phyloP scores from a whole-genome alignment of 2,113 vertebrate genomes.

The Gallinago jamesoni region DNA sequence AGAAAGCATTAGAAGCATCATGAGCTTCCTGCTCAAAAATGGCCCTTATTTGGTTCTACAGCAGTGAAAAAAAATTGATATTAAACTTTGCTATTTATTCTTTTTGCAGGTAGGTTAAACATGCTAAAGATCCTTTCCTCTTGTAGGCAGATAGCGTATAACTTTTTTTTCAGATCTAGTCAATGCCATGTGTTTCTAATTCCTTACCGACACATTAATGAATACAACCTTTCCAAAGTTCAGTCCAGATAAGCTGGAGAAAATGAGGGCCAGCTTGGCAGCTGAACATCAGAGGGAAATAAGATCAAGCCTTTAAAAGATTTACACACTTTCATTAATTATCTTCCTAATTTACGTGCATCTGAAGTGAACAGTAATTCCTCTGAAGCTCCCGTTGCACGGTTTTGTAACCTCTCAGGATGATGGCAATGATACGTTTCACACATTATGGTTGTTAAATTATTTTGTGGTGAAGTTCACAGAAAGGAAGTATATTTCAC shows the following conservation, averaged over 20 bases:
- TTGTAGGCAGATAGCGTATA: rapidly evolving
- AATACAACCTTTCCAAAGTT: neutral
- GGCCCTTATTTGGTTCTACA: neutral
- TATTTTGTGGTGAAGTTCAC: neutral
- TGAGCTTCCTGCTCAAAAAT: neutral
- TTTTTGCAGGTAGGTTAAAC: neutral
- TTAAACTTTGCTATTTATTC: neutral
- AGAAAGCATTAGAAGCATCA: neutral
- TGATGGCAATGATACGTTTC: neutral
- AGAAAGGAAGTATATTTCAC: neutral
- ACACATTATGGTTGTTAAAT: neutral
- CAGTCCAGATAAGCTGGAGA: neutral
- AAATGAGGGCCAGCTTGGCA: neutral
- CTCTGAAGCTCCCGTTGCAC: neutral
- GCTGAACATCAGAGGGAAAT: neutral
- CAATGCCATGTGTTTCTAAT: neutral
- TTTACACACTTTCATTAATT: constrained; percentile 17
- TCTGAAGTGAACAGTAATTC: neutral
- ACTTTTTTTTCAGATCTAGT: neutral
- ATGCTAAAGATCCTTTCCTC: neutral
- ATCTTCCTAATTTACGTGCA: constrained; percentile 4
- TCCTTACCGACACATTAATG: neutral
- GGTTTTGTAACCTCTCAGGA: neutral
- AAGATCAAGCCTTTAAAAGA: constrained; percentile 11
- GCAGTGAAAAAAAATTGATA: neutral